Conservation (phyloP, 2,113 vertebrate genomes). For the Calypte anna region DNA sequence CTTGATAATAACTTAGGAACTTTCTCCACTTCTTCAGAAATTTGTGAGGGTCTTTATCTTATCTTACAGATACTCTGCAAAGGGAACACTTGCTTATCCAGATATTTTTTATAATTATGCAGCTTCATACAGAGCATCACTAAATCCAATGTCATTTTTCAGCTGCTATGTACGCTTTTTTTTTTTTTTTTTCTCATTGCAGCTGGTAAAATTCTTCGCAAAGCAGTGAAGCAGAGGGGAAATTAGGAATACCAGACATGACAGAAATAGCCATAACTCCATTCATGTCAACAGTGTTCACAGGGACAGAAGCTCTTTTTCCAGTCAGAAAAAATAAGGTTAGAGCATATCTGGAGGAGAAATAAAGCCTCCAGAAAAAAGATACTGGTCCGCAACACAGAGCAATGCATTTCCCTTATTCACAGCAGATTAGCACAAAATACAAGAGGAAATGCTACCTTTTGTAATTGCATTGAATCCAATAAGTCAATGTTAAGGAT, state of each 20-base stretch:
- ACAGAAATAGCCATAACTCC: slow-evolving; percentile 7
- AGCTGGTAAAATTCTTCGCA: slow-evolving; percentile 25
- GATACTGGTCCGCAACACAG: not conserved
- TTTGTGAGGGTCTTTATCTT: not conserved
- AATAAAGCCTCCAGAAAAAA: slow-evolving; percentile 38
- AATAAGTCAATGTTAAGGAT: slow-evolving; percentile 8
- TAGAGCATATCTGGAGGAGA: not conserved
- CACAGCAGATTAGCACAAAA: not conserved
- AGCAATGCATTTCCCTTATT: not conserved
- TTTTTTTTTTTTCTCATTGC: not conserved
- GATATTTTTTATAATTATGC: not conserved
- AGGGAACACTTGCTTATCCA: not conserved
- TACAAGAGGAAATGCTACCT: slow-evolving; percentile 7
- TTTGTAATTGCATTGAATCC: not conserved
- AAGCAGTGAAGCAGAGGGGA: slow-evolving; percentile 33
- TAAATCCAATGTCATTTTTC: not conserved
- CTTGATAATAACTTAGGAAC: not conserved
- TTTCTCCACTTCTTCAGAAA: not conserved
- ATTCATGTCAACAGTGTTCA: not conserved
- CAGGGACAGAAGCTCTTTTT: not conserved
- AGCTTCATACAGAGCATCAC: not conserved
- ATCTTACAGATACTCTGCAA: not conserved
- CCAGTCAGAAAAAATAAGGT: slow-evolving; percentile 50
- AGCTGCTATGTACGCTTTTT: not conserved
- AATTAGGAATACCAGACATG: slow-evolving; percentile 34